These are phyloP conservation scores for Mastigias papua DNA, from an alignment of 30 jellyfish, hydroid and myxozoan genomes.

Conservation along the genomic window DNA sequence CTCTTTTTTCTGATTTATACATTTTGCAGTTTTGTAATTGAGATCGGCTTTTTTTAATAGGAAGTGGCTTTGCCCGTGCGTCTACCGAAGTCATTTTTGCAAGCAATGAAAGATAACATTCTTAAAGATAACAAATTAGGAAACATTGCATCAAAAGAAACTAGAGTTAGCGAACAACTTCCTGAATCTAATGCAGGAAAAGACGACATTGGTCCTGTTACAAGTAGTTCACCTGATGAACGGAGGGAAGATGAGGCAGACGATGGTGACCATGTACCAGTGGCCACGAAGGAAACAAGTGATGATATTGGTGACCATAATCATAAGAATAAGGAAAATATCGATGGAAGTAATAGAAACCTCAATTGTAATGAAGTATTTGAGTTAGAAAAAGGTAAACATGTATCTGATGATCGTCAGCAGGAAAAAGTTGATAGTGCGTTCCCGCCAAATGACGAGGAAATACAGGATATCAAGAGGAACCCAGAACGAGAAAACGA, in stretches of 20 bases:
- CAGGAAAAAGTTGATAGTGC: not conserved
- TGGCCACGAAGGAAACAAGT: not conserved
- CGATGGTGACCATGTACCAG: not conserved
- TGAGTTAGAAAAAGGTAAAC: not conserved
- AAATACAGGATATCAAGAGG: not conserved
- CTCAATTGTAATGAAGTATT: not conserved
- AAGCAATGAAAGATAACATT: constrained; percentile 88
- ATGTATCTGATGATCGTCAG: not conserved
- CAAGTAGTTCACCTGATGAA: not conserved
- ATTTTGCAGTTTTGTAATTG: too few relatives aligned
- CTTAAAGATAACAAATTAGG: constrained; percentile 61
- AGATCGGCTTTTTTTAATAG: constrained; percentile 37
- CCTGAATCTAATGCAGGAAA: not conserved
- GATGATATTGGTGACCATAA: not conserved
- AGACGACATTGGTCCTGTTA: not conserved
- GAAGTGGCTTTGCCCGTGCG: constrained; percentile 86
- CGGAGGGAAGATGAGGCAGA: not conserved
- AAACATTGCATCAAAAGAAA: constrained; percentile 7
- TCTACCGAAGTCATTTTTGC: constrained; percentile 86
- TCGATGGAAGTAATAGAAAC: not conserved
- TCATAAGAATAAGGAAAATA: not conserved
- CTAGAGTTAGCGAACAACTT: not conserved
- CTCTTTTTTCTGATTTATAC: too few relatives aligned
- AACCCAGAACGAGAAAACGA: not conserved
- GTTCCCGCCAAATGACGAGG: not conserved